Conservation (phyloP, 2,888 invertebrate genomes). For the Lasioglossum vierecki region DNA sequence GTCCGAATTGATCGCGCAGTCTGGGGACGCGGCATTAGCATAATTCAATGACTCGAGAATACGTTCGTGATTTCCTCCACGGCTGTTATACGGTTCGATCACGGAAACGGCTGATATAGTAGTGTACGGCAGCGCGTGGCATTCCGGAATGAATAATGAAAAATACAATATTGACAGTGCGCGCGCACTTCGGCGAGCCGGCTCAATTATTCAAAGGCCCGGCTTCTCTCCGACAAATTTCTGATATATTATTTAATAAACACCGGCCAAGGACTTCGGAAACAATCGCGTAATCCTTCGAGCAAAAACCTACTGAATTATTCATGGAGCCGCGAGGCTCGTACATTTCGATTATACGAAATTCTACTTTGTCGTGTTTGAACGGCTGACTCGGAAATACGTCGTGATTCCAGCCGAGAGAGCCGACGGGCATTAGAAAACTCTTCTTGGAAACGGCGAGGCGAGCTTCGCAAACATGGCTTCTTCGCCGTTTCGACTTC, state of each 20-base stretch:
- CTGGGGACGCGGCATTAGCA: slow-evolving; percentile 38
- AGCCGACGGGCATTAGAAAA: not conserved
- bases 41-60: slow-evolving; percentile 55
- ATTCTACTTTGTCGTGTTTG: slow-evolving; percentile 6
- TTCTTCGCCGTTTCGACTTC: not conserved
- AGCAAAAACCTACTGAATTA: slow-evolving; percentile 4
- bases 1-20: slow-evolving; percentile 37
- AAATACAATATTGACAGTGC: slow-evolving; percentile 44
- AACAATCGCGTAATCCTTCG: slow-evolving; percentile 6
- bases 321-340: not conserved
- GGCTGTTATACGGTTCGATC: slow-evolving; percentile 45
- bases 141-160: slow-evolving; percentile 45
- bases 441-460: not conserved
- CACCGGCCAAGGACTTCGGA: slow-evolving; percentile 21
- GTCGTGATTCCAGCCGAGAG: not conserved
- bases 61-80: slow-evolving; percentile 35
- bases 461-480: not conserved
- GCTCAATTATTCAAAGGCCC: slow-evolving; percentile 37
- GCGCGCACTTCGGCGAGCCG: not conserved
- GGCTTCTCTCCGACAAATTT: not conserved
- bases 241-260: slow-evolving; percentile 34
- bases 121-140: not conserved
- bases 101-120: slow-evolving; percentile 38
- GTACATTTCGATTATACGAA: slow-evolving; percentile 5
- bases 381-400: not conserved